Conservation (phyloP, 2,113 vertebrate species). For the Eudyptes chrysolophus region DNA sequence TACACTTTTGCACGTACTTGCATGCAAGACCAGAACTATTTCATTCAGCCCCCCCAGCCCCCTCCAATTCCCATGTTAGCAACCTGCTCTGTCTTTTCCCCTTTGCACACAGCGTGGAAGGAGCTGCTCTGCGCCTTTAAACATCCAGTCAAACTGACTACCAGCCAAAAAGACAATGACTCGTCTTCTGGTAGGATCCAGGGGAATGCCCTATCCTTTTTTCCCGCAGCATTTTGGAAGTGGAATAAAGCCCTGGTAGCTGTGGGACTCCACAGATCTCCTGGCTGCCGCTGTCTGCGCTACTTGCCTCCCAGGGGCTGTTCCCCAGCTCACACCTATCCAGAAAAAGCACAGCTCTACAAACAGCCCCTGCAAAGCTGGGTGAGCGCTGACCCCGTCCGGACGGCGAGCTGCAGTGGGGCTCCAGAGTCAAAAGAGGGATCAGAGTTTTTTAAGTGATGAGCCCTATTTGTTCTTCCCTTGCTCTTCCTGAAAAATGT, state of each 20-base stretch:
- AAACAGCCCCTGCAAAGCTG: neutral
- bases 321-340: neutral
- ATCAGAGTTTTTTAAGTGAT: neutral
- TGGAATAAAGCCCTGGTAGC: neutral
- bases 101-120: neutral
- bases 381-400: neutral
- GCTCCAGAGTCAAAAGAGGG: neutral
- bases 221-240: slow-evolving; percentile 14
- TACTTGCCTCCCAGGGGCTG: neutral
- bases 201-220: slow-evolving; percentile 14
- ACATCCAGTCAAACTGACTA: neutral
- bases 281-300: neutral
- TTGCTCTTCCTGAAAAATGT: neutral
- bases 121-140: slow-evolving; percentile 7
- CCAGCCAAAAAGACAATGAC: neutral
- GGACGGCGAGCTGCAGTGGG: fast-evolving
- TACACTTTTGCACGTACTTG: neutral
- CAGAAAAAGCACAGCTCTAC: neutral
- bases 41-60: neutral
- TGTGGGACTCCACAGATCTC: neutral
- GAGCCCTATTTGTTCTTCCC: neutral
- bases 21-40: neutral
- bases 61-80: neutral
- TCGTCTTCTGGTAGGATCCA: neutral
- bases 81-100: neutral